These are phyloP conservation scores for Eulimnadia texana DNA, from an alignment of 1,140 invertebrate genomes.

Conservation along the genomic window DNA sequence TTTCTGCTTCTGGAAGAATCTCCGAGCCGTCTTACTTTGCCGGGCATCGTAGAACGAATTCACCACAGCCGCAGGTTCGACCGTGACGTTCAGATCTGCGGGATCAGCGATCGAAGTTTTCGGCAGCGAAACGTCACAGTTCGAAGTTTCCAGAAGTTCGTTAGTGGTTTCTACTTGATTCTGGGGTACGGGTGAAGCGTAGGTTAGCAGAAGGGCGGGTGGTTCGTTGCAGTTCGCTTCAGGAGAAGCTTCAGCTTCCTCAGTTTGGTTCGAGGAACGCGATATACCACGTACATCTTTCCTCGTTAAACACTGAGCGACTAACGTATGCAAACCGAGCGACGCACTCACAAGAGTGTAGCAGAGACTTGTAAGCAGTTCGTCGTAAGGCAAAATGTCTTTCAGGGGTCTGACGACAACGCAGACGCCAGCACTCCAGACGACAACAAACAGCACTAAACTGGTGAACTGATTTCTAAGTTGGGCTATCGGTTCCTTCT, in stretches of 20 bases:
- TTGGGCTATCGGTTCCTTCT: background rate
- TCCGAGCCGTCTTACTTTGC: conserved; percentile 78
- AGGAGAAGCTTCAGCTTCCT: background rate
- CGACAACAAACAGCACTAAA: background rate
- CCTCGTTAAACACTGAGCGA: background rate
- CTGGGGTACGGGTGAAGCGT: background rate
- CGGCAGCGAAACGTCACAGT: background rate
- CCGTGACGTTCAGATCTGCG: background rate
- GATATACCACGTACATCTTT: background rate
- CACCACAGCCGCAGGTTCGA: conserved; percentile 1
- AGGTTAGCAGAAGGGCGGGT: background rate
- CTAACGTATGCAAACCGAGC: background rate
- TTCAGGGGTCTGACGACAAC: background rate
- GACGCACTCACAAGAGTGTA: background rate
- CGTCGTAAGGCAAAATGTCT: background rate
- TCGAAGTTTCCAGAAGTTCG: background rate
- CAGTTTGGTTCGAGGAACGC: background rate
- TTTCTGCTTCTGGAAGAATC: conserved; percentile 78
- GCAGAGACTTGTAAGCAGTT: background rate
- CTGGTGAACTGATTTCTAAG: background rate
- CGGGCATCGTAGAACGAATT: conserved; percentile 70
- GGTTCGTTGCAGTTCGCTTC: background rate
- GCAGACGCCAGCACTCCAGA: background rate
- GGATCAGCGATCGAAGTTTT: background rate
- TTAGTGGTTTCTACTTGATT: background rate